Base-by-base conservation (phyloP, 2,888 invertebrate species). In the Pseudanteris insignis region DNA sequence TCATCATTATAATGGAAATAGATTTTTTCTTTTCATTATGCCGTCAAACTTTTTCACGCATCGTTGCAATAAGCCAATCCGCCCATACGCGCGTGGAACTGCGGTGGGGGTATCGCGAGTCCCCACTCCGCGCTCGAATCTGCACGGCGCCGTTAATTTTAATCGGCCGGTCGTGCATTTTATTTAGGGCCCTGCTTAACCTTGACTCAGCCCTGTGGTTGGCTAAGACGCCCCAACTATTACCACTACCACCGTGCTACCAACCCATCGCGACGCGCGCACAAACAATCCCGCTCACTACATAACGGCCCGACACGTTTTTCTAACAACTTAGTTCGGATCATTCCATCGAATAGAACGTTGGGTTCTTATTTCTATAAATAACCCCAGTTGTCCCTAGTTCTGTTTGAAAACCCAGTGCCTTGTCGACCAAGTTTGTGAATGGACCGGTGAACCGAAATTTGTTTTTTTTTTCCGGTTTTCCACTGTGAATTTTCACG, bases 161-260 rank as follows among this genome's bases (percentile, higher is more conserved):
- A 41, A 47, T 47, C 40, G 46, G 40, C 37, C 29, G 41, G 14
- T 13, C 37, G 43, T 46, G 53, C 53, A 53, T 37, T 53, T 43
- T 32, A 53, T 53, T 47, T 37, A 29, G 60, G 60, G 32, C 53
- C 60, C 48, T 9, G 21, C 14, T 30, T 30, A 60, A 53, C 60
- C 60, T 60, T 53, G 53, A 60, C 60, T 53, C 41, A 13, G 48
- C 32, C 37, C 47, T 48, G 60, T 41, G 60, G 60, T 60, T 53
- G 53, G 53, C 53, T 41, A 40, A 51, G 38, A 21, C 47, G 29
- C 28, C 38, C 28, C 28, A 32, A 3, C 40, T n/a, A 18, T 24
- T 54, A 18, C 50, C 53, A 46, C 53, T 43, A 37, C 53, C 47
- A 46, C 24, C 25, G 3, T 26, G 13, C 38, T 5, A 11, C 33